Percentiles rank a stretch among this genome's conserved stretches.
Conservation (phyloP, 2,113 vertebrate genomes). For the Blennius ocellaris region DNA sequence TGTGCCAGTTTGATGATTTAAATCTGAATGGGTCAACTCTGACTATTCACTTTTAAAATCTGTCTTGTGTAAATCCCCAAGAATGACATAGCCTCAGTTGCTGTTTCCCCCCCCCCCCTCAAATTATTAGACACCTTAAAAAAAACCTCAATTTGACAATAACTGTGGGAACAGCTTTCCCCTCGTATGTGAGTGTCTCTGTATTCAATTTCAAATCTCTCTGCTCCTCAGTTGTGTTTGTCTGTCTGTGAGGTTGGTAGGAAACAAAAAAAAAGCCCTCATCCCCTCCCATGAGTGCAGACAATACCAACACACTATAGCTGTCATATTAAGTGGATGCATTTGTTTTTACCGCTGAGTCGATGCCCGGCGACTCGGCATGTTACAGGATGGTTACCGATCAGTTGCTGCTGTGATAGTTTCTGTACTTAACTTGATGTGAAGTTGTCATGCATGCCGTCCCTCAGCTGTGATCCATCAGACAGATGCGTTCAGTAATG, state of each 20-base stretch:
- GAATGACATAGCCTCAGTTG: constrained; percentile 1
- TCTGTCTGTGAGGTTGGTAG: constrained; percentile 36
- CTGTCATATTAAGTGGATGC: constrained; percentile 21
- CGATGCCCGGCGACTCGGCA: not conserved
- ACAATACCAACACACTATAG: constrained; percentile 13
- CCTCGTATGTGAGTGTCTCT: constrained; percentile 30
- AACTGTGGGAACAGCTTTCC: constrained; percentile 22
- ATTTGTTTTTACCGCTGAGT: constrained; percentile 7
- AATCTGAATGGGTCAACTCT: not conserved
- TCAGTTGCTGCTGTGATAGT: not conserved
- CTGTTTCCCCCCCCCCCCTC: constrained; percentile 12
- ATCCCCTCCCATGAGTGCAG: constrained; percentile 22
- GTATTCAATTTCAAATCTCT: constrained; percentile 32
- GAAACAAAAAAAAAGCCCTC: not conserved
- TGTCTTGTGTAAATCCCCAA: not conserved
- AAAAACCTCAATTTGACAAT: constrained; percentile 26
- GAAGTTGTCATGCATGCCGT: not conserved
- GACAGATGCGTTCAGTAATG: not conserved
- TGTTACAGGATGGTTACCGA: not conserved
- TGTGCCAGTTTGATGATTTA: too few species aligned
- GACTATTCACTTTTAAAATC: not conserved
- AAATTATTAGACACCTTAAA: not conserved
- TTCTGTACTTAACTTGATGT: not conserved
- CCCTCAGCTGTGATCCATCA: not conserved
- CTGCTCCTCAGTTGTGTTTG: constrained; percentile 32